Percentiles rank a stretch among this genome's conserved stretches.
These are phyloP conservation scores for Caiman crocodilus DNA, from an alignment of 2,797 vertebrate genomes.

Conservation along the genomic window DNA sequence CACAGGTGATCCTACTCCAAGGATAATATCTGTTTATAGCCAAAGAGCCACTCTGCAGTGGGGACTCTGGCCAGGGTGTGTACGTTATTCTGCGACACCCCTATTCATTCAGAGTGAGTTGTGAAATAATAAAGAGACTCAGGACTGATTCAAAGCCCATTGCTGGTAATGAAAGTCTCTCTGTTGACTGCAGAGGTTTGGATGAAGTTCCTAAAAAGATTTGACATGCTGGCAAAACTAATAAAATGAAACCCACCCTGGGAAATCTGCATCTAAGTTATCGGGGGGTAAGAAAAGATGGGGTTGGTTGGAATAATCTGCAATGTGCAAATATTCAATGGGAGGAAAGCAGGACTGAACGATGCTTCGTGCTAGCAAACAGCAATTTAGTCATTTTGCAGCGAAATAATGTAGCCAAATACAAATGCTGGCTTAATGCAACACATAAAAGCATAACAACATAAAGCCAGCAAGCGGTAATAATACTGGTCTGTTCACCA, in stretches of 20 bases:
- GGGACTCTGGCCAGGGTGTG: background rate
- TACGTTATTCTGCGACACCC: background rate
- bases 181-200: background rate
- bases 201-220: background rate
- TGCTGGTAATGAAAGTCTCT: background rate
- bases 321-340: background rate
- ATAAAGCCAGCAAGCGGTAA: background rate
- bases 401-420: background rate
- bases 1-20: no score
- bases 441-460: background rate
- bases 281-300: background rate
- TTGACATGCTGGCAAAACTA: background rate
- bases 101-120: background rate
- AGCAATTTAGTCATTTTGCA: background rate
- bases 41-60: background rate
- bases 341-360: rapidly evolving
- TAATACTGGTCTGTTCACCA: background rate
- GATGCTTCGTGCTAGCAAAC: background rate
- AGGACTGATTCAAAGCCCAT: conserved; percentile 3
- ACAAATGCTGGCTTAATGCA: background rate
- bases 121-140: conserved; percentile 46
- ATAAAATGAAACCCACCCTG: rapidly evolving
- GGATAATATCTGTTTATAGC: no score
- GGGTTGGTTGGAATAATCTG: background rate
- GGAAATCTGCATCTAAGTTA: background rate